Percentiles rank a stretch among this genome's conserved stretches.
Conservation (phyloP, 2,113 vertebrate species). For the Pogonocichla stellata region DNA sequence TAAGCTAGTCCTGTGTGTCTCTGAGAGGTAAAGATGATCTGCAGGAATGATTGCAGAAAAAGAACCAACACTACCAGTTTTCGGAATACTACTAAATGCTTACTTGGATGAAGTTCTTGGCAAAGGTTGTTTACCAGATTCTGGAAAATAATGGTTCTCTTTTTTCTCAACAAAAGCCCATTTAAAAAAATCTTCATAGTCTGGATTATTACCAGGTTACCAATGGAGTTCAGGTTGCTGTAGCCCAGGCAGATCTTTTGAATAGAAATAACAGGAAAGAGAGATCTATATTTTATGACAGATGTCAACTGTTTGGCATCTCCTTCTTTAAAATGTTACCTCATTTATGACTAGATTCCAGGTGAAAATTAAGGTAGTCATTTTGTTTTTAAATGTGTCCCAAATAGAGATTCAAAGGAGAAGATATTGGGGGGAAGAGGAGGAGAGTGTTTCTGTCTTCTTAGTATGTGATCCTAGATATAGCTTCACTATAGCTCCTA, state of each 20-base stretch:
- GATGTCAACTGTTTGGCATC: background rate
- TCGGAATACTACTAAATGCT: background rate
- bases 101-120: background rate
- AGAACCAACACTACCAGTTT: background rate
- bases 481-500: background rate
- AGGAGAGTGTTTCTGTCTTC: background rate
- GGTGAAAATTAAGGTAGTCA: constrained; percentile 5
- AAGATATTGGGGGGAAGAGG: background rate
- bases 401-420: background rate
- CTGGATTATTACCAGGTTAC: background rate
- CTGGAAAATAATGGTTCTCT: background rate
- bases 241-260: background rate
- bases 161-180: background rate
- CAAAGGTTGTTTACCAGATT: background rate
- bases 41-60: background rate
- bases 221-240: background rate
- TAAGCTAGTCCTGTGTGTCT: background rate
- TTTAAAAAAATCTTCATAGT: background rate
- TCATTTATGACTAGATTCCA: background rate
- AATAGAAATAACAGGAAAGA: background rate
- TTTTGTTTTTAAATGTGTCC: background rate
- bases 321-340: background rate
- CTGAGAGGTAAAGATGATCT: background rate
- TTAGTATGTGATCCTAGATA: background rate
- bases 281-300: background rate